Base-by-base conservation (phyloP, 2,888 invertebrate genomes). In the Lydus trimaculatus region DNA sequence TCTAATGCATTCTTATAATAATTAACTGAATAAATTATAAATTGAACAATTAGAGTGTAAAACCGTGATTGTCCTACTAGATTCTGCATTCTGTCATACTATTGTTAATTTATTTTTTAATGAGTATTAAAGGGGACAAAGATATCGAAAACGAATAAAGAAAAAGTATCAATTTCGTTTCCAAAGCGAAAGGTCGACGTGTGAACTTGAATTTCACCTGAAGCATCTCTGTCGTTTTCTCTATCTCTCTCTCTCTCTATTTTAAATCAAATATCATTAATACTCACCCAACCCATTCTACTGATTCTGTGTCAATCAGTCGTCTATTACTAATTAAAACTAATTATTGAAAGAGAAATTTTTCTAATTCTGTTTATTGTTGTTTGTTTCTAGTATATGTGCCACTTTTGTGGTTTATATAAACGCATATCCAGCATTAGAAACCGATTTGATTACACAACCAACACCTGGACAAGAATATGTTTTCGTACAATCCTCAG, bases 391-490 rank as follows among this genome's bases (percentile, higher is more conserved):
- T 13, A 56, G 56, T 56, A 5, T 56, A 23, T 56, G 56, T 25
- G 56, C 56, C 56, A 56, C 56, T 56, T 56, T 56, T 8, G 56
- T 25, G 25, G 25, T 56, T 25, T 56, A 25, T 56, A 23, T 25
- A 13, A 56, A 67, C 33, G 72, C 76, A 28, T 69, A 73, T 33
- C 77, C 78, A 13, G 58, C 70, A 33, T 65, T 80, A 52, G 89
- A 90, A 75, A 88, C 89, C 70, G 88, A 90, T 31, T 43, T 90
- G 69, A 89, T 90, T 78, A 90, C 90, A 62, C 88, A 90, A 82
- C 89, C 91, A 15, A 86, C 89, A 75, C 89, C 89, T 20, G 91
- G 90, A 28, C 89, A 91, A 78, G 90, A 91, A 81, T 91, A 89
- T 82, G 91, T 91, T 58, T 87, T 89, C 77, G 89, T 91, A 66